Base-by-base conservation (phyloP, 2,113 vertebrate genomes). In the Oreochromis aureus region DNA sequence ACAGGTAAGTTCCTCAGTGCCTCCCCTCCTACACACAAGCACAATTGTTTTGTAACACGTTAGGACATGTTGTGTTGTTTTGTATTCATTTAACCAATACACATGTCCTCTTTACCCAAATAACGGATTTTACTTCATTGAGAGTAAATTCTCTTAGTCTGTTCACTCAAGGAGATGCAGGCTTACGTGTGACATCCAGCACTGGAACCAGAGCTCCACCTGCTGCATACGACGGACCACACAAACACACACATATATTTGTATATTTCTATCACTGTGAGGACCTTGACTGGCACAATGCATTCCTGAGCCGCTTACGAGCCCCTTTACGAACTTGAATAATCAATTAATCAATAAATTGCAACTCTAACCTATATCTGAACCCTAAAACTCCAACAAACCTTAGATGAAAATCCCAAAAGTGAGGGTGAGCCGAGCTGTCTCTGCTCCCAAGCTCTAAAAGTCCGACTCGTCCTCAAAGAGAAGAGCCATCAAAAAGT, bases 171-270 rank as follows among this genome's bases (percentile, higher is more conserved):
- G 18, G 44, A 82, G 41, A 36, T 76, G 24, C 30, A 81, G 10
- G 16, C 10, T 3, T 82, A 87, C 13, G 30, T 73, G 44, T 82
- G 30, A 82, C 58, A 63, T 59, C 46, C 59, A 91, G 76, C 46
- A 82, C 89, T 93, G 93, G 89, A 93, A 86, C 85, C 93, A 95
- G 93, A 92, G 93, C 95, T 94, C 95, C 95, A 96, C 92, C 95
- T 96, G 93, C 94, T 95, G 95, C 90, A 92, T 73, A 51, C 15
- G 48, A 16, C 61, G 18, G 41, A 87, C 69, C n/a, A 84, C 69
- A 84, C 44, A 87, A 84, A 92, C 86, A 87, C 34, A 48, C 69
- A 48, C 44, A 69, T 69, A 69, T 39, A 69, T 39, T 69, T 69
- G 34, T 69, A 69, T 39, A 69, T 69, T 69, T 12, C 6, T 19